These are phyloP conservation scores for Acipenser oxyrinchus DNA, from an alignment of 2,797 vertebrate species.

Conservation along the genomic window DNA sequence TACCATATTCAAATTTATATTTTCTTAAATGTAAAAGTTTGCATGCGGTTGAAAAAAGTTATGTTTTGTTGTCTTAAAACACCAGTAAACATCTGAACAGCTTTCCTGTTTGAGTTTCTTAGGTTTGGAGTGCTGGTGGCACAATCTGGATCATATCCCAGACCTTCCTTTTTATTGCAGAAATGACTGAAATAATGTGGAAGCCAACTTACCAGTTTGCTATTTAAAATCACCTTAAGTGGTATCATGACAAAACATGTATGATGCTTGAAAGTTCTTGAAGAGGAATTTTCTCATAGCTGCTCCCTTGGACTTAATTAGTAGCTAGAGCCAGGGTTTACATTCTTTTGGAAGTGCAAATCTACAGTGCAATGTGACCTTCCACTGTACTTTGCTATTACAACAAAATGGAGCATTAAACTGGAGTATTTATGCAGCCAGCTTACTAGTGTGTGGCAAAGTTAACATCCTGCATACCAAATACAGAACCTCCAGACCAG, in stretches of 20 bases:
- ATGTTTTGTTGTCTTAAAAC: too few species aligned
- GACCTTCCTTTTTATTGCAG: too few species aligned
- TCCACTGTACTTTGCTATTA: conserved; percentile 4
- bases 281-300: conserved; percentile 57
- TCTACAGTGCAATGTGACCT: conserved; percentile 29
- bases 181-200: too few species aligned
- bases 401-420: conserved; percentile 17
- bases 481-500: conserved; percentile 58
- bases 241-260: conserved; percentile 68
- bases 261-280: conserved; percentile 56
- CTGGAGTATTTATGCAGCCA: conserved; percentile 21
- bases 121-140: too few species aligned
- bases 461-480: conserved; percentile 56
- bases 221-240: conserved; percentile 47
- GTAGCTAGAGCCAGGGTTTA: conserved; percentile 45
- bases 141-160: too few species aligned
- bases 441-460: conserved; percentile 40
- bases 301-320: conserved; percentile 56
- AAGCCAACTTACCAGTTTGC: conserved; percentile 15
- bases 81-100: too few species aligned
- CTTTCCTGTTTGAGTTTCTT: too few species aligned
- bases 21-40: too few species aligned
- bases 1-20: too few species aligned
- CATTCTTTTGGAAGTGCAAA: conserved; percentile 34
- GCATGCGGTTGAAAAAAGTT: too few species aligned